A percentile compares a stretch with the other conserved stretches of the same genome.
Evolutionary conservation across 2,113 vertebrate genomes (phyloP).

Genomic region (Nycticryphes semicollaris): DNA sequence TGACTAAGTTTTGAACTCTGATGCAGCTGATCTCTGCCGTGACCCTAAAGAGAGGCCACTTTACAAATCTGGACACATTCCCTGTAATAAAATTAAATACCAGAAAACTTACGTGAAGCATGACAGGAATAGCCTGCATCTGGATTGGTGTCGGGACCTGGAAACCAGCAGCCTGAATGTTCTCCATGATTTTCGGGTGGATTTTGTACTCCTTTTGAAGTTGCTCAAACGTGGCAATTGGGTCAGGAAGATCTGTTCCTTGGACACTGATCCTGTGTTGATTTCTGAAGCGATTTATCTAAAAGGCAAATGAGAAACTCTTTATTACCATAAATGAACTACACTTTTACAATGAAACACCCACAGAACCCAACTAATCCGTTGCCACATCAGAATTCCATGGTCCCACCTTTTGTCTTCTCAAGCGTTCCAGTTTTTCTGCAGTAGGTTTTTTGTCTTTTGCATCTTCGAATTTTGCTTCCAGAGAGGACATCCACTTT

Average conservation of each 20-base stretch:
- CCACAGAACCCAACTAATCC: not conserved
- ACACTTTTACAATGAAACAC: accelerated
- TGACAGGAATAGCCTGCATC: conserved; percentile 94
- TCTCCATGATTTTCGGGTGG: conserved; percentile 83
- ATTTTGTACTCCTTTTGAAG: conserved; percentile 87
- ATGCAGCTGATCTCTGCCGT: accelerated
- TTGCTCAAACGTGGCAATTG: conserved; percentile 86
- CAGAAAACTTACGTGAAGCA: conserved; percentile 86
- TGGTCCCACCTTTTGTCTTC: conserved; percentile 86
- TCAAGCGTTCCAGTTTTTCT: conserved; percentile 85
- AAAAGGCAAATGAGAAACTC: not conserved
- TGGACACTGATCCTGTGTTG: conserved; percentile 88
- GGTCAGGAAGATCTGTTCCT: conserved; percentile 90
- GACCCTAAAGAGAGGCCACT: not conserved
- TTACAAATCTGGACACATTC: accelerated
- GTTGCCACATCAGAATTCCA: not conserved
- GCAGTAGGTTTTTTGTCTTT: conserved; percentile 75
- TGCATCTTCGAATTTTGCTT: conserved; percentile 71
- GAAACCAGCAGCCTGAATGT: conserved; percentile 85
- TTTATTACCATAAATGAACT: not conserved
- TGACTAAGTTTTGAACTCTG: not conserved
- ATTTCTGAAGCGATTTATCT: conserved; percentile 87
- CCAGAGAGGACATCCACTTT: conserved; percentile 85
- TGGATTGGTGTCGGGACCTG: conserved; percentile 87
- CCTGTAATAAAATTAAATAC: accelerated